These are phyloP conservation scores for Harpegnathos saltator DNA, from an alignment of 1,140 invertebrate genomes.

Conservation along the genomic window DNA sequence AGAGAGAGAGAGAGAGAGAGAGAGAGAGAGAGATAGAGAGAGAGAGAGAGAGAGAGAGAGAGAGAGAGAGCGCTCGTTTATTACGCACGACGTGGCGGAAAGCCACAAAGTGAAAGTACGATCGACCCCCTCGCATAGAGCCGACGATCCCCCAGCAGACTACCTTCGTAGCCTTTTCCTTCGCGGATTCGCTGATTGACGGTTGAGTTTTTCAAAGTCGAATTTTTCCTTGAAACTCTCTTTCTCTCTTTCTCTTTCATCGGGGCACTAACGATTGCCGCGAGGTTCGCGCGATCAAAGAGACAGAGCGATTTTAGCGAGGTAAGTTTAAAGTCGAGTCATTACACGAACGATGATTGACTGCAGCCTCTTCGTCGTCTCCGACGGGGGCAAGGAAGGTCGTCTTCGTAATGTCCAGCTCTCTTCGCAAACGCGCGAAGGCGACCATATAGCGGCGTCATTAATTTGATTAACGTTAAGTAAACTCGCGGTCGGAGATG, in stretches of 20 bases:
- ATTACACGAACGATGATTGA: neutral
- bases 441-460: neutral
- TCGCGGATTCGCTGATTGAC: neutral
- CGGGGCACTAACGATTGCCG: too few species aligned
- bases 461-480: constrained; percentile 8
- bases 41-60: too few species aligned
- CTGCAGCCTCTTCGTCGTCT: neutral
- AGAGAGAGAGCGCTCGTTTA: too few species aligned
- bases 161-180: too few species aligned
- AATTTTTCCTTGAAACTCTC: neutral
- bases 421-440: neutral
- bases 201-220: neutral
- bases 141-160: too few species aligned
- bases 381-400: neutral
- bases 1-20: too few species aligned
- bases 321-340: too few species aligned
- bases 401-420: neutral
- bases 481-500: neutral
- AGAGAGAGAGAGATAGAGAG: too few species aligned
- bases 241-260: too few species aligned
- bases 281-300: too few species aligned
- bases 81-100: constrained; percentile 10
- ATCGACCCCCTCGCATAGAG: too few species aligned
- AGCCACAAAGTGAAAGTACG: neutral
- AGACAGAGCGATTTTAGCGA: too few species aligned